Evolutionary conservation across 2,888 invertebrate species (phyloP), one percentile per base, ranked within the genome.

Genomic region (Kryphioiulus occultus): DNA sequence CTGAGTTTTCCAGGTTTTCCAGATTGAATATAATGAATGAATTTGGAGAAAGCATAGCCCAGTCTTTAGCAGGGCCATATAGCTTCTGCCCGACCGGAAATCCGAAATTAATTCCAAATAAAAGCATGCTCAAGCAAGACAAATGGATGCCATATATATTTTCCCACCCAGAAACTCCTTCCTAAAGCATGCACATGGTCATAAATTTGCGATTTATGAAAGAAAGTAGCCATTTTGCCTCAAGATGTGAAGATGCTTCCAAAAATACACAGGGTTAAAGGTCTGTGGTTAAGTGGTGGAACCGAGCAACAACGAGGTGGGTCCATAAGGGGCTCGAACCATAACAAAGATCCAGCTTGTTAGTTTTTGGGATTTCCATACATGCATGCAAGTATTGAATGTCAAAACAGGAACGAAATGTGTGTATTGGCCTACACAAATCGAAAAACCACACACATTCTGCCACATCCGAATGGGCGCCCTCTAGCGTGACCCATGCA

Each of bases 241-340:
- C 59, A 59, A 59, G n/a, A 59, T 59, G 59, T 59, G 59, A 59
- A n/a, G 59, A n/a, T 59, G 59, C 59, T 59, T 59, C 59, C 59
- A 59, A n/a, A 59, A 59, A 19, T 59, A 59, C 59, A n/a, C 59
- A 4, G n/a, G 59, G 59, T n/a, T 59, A 7, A 7, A n/a, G 59
- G 59, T 59, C n/a, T n/a, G 59, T 59, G 59, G 59, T 59, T 59
- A 59, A 59, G 59, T n/a, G 59, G 59, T 59, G 59, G 59, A 59
- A 59, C 59, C 59, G n/a, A 59, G n/a, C 59, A n/a, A n/a, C 59
- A n/a, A 59, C 59, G 59, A 59, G 59, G 59, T 59, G 59, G 59
- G 59, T 59, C 59, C 59, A 59, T n/a, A 59, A 59, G 59, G 59
- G 59, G 22, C 59, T 59, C n/a, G 59, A 59, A n/a, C n/a, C n/a